Evolutionary conservation across 2,113 vertebrate species (phyloP).

Genomic region (Rhinopithecus roxellana): DNA sequence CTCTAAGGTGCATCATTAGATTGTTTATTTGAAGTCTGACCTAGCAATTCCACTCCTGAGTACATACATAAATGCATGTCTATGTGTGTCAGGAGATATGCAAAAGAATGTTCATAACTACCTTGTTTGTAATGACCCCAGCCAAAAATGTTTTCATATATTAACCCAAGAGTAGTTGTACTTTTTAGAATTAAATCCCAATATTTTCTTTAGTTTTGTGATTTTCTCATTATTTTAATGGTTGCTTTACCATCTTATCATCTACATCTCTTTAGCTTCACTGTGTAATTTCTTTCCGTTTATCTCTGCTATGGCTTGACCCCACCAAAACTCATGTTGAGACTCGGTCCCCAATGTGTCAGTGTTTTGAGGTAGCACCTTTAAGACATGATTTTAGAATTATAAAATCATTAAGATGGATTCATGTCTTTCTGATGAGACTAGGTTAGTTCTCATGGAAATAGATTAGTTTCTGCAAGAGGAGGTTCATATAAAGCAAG

Average conservation of each 20-base stretch:
- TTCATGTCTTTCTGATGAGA: neutral
- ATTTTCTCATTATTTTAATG: neutral
- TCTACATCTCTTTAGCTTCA: neutral
- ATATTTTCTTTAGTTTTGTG: neutral
- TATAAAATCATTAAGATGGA: neutral
- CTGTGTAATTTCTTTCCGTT: neutral
- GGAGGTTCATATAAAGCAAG: neutral
- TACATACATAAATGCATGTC: neutral
- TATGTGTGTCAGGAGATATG: neutral
- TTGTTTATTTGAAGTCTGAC: neutral
- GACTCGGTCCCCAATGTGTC: neutral
- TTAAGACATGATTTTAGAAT: neutral
- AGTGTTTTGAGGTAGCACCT: neutral
- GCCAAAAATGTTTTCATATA: neutral
- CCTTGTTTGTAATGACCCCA: neutral
- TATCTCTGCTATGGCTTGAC: neutral
- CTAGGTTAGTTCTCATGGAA: neutral
- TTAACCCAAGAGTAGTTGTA: neutral
- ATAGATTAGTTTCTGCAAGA: neutral
- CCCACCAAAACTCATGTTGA: neutral
- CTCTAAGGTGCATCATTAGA: neutral
- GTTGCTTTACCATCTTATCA: neutral
- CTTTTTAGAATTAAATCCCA: neutral
- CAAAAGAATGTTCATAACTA: neutral
- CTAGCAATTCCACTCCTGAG: neutral